Evolutionary conservation across 2,113 vertebrate genomes (phyloP), one percentile per base, ranked within the genome.

Genomic region (Nettapus auritus): DNA sequence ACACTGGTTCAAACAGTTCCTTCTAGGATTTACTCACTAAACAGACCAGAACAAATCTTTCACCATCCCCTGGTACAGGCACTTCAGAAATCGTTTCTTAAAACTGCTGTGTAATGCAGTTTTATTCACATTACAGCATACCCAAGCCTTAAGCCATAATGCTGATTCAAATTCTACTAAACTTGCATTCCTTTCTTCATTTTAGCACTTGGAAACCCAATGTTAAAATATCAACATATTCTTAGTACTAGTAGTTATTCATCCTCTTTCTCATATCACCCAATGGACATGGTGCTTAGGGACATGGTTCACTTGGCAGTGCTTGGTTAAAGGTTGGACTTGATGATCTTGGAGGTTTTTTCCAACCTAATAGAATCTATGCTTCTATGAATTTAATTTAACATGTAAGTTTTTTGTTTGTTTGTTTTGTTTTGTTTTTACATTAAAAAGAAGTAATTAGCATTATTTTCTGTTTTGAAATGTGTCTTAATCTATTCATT

Each of bases 381-480:
- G 21, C 20, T 21, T 48, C 46, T 48, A 21, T 48, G 46, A 48
- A 48, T 79, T 90, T 91, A 15, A 95, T 73, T 94, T 91, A 94
- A 53, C 23, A 80, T 36, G 23, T 84, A 88, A 25, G 6, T 3
- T 92, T 7, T 17, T 44, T 14, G 6, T 17, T 44, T 42, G 13
- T 19, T 19, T 19, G 4, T 46, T 46, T 10, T 20, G 4, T 46
- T 46, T 18, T 44, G 88, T 88, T 94, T 89, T 94, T 63, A 81
- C 63, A 79, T 89, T 92, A 86, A 64, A 86, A 91, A 93, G 13
- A 94, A 97, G 33, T 67, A 94, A 73, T 78, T 89, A 33, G 4
- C 36, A 92, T 38, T 86, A 31, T 84, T 85, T 93, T 82, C 26
- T 82, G 22, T 50, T 90, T 82, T 74, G 38, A 59, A 80, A 85